Percentiles rank a stretch among this genome's conserved stretches.
These are phyloP conservation scores for Chrosomus eos DNA, from an alignment of 2,797 vertebrate genomes.

Conservation along the genomic window DNA sequence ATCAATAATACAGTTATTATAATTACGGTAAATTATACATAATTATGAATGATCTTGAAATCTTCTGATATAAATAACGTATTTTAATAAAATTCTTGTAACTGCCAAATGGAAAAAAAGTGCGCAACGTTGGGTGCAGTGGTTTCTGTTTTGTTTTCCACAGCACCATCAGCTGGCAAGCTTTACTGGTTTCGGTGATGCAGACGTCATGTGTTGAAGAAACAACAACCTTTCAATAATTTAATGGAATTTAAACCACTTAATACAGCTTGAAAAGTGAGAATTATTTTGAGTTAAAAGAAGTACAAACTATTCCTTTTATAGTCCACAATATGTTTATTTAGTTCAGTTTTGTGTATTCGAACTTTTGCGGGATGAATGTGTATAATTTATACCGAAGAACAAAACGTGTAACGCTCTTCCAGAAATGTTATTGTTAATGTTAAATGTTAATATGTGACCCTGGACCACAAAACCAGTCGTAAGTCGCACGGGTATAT, in stretches of 20 bases:
- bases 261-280: neutral
- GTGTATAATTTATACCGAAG: neutral
- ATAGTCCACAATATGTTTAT: neutral
- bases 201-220: neutral
- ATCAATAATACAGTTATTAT: neutral
- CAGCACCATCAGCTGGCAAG: constrained; percentile 4
- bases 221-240: neutral
- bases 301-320: neutral
- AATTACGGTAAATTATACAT: neutral
- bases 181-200: neutral
- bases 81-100: neutral
- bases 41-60: neutral
- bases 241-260: neutral
- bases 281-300: neutral
- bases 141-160: constrained; percentile 16
- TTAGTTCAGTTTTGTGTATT: neutral
- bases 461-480: too few species aligned
- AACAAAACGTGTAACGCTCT: neutral
- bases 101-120: neutral
- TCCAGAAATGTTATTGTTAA: neutral
- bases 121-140: constrained; percentile 3
- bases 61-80: neutral
- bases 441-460: too few species aligned
- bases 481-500: too few species aligned
- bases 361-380: neutral